Conservation (phyloP, 92 coral and sea anemone genomes). For the Palythoa caribaeorum region DNA sequence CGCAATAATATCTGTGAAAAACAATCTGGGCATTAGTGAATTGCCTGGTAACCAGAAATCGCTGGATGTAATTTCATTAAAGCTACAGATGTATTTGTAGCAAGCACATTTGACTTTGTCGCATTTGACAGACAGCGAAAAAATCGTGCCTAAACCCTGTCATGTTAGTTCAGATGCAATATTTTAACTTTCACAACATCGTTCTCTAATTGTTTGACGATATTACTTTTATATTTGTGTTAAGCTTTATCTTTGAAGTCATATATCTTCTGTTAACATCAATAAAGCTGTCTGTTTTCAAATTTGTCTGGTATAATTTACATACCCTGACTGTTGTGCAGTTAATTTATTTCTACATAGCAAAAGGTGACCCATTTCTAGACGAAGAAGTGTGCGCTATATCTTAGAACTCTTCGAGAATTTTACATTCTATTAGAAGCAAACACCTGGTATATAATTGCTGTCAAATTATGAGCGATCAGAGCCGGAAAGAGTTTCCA, state of each 20-base stretch:
- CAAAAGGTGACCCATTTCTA: background rate
- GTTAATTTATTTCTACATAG: background rate
- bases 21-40: constrained; percentile 13
- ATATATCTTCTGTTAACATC: constrained; percentile 17
- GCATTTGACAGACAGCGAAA: background rate
- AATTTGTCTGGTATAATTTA: background rate
- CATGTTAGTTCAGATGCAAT: background rate
- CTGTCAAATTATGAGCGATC: constrained; percentile 62
- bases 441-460: constrained; percentile 71
- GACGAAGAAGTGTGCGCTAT: background rate
- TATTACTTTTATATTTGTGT: constrained; percentile 35
- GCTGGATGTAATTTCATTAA: constrained; percentile 7
- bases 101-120: background rate
- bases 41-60: constrained; percentile 27
- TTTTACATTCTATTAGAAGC: constrained; percentile 42
- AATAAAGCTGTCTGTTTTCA: constrained; percentile 32
- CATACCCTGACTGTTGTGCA: background rate
- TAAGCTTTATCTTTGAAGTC: constrained; percentile 24
- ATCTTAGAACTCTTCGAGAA: constrained; percentile 15
- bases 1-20: constrained; percentile 10
- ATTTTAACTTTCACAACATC: background rate
- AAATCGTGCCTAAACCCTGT: background rate
- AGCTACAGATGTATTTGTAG: background rate
- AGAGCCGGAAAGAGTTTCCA: constrained; percentile 68
- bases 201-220: constrained; percentile 25